Evolutionary conservation across 2,797 vertebrate genomes (phyloP), one percentile per base, ranked within the genome.

Genomic region (Poeciliopsis turneri): DNA sequence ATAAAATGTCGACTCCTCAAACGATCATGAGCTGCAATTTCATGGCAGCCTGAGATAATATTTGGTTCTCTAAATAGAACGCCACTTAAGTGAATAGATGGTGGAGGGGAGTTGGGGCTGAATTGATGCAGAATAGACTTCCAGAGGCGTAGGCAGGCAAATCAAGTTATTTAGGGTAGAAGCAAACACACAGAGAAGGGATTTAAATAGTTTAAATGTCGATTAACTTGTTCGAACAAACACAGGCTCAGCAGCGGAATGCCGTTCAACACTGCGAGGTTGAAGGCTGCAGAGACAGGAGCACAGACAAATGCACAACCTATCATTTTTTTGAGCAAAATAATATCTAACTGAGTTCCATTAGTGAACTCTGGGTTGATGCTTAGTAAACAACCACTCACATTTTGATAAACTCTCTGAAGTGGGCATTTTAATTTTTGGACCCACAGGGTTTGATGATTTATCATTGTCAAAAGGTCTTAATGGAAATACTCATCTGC

Each of bases 311-410:
- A 92, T 84, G 88, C 91, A 86, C 76, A 75, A 61, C 6, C 33
- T 55, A 78, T 75, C 82, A 88, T 89, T 91, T 93, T 49, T 93
- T 84, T 81, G 75, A 91, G 85, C 12, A 68, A 84, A 91, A 89
- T 90, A 87, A 84, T 83, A 87, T 89, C 81, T 86, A 90, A 89
- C 83, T 43, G 81, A 78, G 81, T 87, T 91, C 88, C 89, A 92
- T 93, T 92, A 92, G 92, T 78, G 78, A 86, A 75, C 59, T 83
- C 49, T 66, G 73, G 15, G 69, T 75, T 84, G 71, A 76, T 87
- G 89, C 88, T 90, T 84, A 47, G 84, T 82, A 74, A 85, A 88
- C 82, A 79, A 79, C 76, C 77, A 46, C 80, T 89, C 80, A 79
- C 53, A 13, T 74, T 55, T 57, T 78, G 45, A 78, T 51, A 76